Conservation (phyloP, 2,113 vertebrate genomes). For the Hassar affinis region DNA sequence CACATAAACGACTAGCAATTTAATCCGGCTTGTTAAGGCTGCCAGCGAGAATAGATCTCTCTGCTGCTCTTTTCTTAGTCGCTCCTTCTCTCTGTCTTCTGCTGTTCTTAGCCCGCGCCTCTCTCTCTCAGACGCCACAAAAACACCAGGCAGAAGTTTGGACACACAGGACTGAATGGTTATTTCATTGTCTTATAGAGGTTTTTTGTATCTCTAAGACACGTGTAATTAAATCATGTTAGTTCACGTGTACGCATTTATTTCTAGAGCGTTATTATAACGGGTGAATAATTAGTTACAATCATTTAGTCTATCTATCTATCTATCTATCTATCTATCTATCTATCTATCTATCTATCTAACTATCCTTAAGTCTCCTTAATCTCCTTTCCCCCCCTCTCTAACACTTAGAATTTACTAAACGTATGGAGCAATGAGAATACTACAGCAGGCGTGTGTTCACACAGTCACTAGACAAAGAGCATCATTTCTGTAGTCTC, state of each 20-base stretch:
- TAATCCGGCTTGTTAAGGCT: slow-evolving; percentile 69
- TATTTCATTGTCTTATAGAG: background rate
- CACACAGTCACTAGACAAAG: background rate
- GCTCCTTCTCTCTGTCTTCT: slow-evolving; percentile 25
- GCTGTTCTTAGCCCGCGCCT: slow-evolving; percentile 21
- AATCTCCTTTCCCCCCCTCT: too few relatives aligned
- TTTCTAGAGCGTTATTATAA: background rate
- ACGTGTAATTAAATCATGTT: too few relatives aligned
- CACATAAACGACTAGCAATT: slow-evolving; percentile 66
- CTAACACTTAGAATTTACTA: too few relatives aligned
- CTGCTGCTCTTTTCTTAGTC: slow-evolving; percentile 35
- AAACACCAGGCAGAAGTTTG: background rate
- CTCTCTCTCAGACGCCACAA: slow-evolving; percentile 12
- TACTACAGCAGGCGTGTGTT: background rate
- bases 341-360: too few relatives aligned
- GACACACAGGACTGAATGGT: background rate
- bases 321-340: too few relatives aligned
- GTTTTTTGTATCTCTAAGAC: background rate
- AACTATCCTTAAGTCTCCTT: too few relatives aligned
- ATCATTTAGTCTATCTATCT: too few relatives aligned
- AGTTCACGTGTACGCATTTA: background rate
- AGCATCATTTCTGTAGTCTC: background rate
- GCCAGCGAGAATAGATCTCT: slow-evolving; percentile 59
- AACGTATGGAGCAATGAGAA: background rate
- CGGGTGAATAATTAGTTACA: too few relatives aligned